These are phyloP conservation scores for Empis stercorea DNA, from an alignment of 2,888 invertebrate species.

Conservation along the genomic window DNA sequence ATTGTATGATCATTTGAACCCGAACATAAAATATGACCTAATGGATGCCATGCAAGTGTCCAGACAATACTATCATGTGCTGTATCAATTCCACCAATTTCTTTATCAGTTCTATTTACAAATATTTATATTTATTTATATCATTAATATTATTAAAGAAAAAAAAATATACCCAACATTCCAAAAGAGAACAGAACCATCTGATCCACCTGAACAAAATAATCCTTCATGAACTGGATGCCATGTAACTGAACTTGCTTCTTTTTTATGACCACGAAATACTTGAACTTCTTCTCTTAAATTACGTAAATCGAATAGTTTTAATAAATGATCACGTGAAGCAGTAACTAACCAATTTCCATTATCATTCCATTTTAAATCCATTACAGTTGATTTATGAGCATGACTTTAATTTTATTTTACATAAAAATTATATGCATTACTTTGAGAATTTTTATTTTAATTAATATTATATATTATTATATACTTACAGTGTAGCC, in stretches of 20 bases:
- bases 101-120: constrained; percentile 71
- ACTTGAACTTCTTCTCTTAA: constrained; percentile 90
- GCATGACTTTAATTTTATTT: constrained; percentile 56
- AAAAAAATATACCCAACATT: constrained; percentile 64
- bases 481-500: constrained; percentile 75
- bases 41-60: constrained; percentile 98
- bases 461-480: neutral
- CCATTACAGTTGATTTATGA: constrained; percentile 99
- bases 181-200: constrained; percentile 98
- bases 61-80: constrained; percentile 99
- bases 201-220: constrained; percentile 96
- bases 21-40: constrained; percentile 96
- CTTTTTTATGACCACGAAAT: constrained; percentile 98
- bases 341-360: constrained; percentile 99
- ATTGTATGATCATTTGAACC: constrained; percentile 99
- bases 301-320: constrained; percentile 95
- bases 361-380: constrained; percentile 97
- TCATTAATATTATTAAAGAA: neutral
- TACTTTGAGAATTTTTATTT: neutral
- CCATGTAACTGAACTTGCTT: constrained; percentile 95
- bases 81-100: constrained; percentile 94
- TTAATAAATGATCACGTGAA: constrained; percentile 91
- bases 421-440: neutral
- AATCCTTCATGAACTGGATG: constrained; percentile 96
- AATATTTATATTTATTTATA: neutral